Percentiles rank a stretch among this genome's conserved stretches.
These are phyloP conservation scores for Gisinianus flammeolus DNA, from an alignment of 2,888 invertebrate genomes.

Conservation along the genomic window DNA sequence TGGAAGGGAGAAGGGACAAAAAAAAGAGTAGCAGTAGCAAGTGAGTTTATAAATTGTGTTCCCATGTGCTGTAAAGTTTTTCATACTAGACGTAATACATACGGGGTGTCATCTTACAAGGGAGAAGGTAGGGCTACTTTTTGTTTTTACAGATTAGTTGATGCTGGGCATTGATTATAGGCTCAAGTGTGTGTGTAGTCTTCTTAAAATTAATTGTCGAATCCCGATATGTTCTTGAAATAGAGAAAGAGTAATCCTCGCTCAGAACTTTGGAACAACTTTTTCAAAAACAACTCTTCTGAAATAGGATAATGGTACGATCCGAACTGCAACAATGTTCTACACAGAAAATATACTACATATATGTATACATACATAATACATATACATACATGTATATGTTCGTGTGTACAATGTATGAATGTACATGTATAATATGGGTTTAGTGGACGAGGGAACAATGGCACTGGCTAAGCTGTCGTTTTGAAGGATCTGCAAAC, in stretches of 20 bases:
- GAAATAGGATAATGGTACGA: not conserved
- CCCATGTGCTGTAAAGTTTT: not conserved
- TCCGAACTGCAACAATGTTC: not conserved
- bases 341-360: not conserved
- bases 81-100: not conserved
- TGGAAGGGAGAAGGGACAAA: not conserved
- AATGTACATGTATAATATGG: not conserved
- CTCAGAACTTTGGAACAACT: not conserved
- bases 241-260: not conserved
- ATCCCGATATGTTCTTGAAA: not conserved
- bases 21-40: slow-evolving; percentile 11
- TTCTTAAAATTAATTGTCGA: slow-evolving; percentile 25
- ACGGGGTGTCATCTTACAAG: slow-evolving; percentile 22
- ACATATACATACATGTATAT: not conserved
- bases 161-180: slow-evolving; percentile 18
- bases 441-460: slow-evolving; percentile 36
- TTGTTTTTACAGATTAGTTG: slow-evolving; percentile 20
- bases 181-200: not conserved
- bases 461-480: not conserved
- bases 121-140: slow-evolving; percentile 9
- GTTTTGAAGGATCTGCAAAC: not conserved
- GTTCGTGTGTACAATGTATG: not conserved
- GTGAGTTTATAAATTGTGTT: slow-evolving; percentile 17
- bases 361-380: not conserved
- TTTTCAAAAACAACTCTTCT: not conserved